A percentile compares a stretch with the other conserved stretches of the same genome.
Conservation (phyloP, 2,888 invertebrate genomes). For the Spisula solida region DNA sequence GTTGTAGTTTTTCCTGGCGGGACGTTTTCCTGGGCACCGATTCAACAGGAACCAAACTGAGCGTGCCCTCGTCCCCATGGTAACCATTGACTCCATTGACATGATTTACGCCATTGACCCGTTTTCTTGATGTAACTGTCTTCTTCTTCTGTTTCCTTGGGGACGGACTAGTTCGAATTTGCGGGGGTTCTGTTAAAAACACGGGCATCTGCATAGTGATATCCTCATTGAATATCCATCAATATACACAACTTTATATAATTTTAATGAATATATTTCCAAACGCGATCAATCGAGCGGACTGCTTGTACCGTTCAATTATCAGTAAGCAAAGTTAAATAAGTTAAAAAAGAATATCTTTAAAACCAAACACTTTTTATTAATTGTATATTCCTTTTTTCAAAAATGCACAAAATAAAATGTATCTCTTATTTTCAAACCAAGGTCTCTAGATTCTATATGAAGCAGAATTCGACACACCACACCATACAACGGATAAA, state of each 20-base stretch:
- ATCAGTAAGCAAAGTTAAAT: too few species aligned
- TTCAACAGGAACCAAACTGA: conserved; percentile 23
- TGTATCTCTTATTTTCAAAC: too few species aligned
- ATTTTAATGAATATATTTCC: too few species aligned
- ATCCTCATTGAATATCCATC: neutral
- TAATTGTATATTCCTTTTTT: too few species aligned
- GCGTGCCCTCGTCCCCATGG: conserved; percentile 17
- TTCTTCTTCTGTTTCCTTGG: conserved; percentile 60
- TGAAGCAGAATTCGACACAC: neutral
- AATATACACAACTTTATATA: neutral
- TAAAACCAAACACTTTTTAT: too few species aligned
- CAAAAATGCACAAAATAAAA: neutral
- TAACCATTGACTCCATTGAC: neutral
- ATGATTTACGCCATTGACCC: neutral
- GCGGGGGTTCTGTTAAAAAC: conserved; percentile 70
- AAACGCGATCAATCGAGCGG: too few species aligned
- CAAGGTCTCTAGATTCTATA: neutral
- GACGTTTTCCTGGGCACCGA: conserved; percentile 24
- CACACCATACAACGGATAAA: neutral
- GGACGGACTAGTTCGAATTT: conserved; percentile 52
- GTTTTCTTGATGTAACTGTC: conserved; percentile 25
- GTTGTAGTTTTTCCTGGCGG: conserved; percentile 34
- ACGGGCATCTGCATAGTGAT: conserved; percentile 65
- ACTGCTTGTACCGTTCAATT: too few species aligned
- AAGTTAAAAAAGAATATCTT: too few species aligned